These are phyloP conservation scores for Mormyrops attenuatus DNA, from an alignment of 2,797 vertebrate species.

Conservation along the genomic window DNA sequence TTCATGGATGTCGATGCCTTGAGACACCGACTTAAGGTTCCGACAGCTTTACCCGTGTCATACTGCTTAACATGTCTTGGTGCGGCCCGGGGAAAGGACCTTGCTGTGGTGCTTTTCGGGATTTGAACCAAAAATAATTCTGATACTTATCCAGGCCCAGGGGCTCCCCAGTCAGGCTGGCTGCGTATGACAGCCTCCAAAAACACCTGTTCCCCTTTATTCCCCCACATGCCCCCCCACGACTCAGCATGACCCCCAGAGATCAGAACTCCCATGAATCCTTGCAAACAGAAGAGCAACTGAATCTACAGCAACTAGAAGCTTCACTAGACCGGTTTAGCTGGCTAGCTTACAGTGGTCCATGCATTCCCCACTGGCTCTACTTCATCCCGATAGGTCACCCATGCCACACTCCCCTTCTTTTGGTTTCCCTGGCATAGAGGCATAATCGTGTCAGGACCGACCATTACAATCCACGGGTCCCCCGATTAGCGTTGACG, in stretches of 20 bases:
- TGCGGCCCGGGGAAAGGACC: neutral
- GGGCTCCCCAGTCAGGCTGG: neutral
- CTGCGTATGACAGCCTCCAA: neutral
- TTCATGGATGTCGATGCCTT: conserved; percentile 33
- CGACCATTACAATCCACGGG: neutral
- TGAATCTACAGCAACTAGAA: neutral
- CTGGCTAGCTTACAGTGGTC: conserved; percentile 44
- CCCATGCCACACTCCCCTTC: conserved; percentile 30
- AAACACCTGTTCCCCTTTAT: neutral
- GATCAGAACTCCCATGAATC: neutral
- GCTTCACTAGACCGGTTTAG: neutral
- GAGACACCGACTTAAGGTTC: neutral
- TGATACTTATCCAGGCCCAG: neutral
- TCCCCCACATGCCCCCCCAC: neutral
- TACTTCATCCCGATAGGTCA: conserved; percentile 33
- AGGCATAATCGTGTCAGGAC: neutral
- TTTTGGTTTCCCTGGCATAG: conserved; percentile 34
- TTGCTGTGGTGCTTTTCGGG: neutral
- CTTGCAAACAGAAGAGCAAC: neutral
- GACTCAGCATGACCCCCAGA: neutral
- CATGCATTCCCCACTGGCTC: conserved; percentile 32
- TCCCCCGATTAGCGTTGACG: neutral
- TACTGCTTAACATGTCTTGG: neutral
- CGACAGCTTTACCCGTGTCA: neutral
- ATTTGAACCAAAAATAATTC: neutral